Evolutionary conservation across 2,888 invertebrate species (phyloP).

Genomic region (Melinopterus prodromus): DNA sequence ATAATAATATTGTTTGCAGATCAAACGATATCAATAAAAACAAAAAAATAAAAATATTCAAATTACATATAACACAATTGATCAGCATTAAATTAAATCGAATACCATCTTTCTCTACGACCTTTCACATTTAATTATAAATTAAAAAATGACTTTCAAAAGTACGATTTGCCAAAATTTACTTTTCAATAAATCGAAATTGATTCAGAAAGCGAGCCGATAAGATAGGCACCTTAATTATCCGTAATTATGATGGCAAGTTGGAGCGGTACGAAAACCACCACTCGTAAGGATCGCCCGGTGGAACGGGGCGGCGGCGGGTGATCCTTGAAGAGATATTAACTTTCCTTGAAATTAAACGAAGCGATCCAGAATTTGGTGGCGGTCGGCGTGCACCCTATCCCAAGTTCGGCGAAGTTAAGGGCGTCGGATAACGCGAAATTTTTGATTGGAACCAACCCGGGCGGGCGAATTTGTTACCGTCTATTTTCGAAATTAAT

Average conservation of each 20-base stretch:
- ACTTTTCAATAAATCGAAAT: background rate
- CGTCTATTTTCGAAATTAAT: constrained; percentile 4
- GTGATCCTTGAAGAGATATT: background rate
- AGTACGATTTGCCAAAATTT: background rate
- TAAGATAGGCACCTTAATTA: background rate
- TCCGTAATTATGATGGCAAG: background rate
- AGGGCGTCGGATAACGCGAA: background rate
- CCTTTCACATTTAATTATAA: no score
- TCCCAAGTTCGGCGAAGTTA: background rate
- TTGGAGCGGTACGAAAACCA: background rate
- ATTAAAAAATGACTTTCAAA: no score
- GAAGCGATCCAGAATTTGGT: constrained; percentile 4
- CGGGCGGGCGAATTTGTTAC: background rate
- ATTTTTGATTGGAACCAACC: constrained; percentile 4
- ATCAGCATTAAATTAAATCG: no score
- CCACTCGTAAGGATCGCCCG: background rate
- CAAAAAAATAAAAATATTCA: no score
- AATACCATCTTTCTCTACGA: no score
- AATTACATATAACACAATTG: no score
- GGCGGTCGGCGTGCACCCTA: background rate
- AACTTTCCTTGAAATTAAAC: background rate
- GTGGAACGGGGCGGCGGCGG: background rate
- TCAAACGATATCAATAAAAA: no score
- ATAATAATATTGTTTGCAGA: no score
- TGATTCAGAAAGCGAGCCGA: background rate